Conservation (phyloP, 2,797 vertebrate genomes). For the Neosalanx taihuensis region DNA sequence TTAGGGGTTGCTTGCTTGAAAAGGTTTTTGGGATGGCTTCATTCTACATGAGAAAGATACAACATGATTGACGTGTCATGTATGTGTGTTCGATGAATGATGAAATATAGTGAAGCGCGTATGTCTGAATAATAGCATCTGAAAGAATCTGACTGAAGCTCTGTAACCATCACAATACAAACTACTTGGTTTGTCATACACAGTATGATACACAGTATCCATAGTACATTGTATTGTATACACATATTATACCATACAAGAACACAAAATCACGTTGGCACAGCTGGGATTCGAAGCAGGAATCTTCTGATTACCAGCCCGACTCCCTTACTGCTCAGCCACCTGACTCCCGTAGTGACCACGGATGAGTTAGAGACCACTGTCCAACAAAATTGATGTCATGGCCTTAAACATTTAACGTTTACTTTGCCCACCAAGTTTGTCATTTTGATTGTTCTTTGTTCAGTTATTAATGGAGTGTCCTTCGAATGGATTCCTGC, state of each 20-base stretch:
- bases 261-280: too few species aligned
- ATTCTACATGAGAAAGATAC: background rate
- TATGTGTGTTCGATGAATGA: background rate
- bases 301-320: too few species aligned
- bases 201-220: background rate
- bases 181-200: too few species aligned
- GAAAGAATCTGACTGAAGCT: background rate
- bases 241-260: too few species aligned
- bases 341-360: too few species aligned
- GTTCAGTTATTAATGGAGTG: conserved; percentile 23
- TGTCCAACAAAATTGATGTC: conserved; percentile 1
- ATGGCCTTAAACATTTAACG: conserved; percentile 12
- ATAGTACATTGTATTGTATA: too few species aligned
- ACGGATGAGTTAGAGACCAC: background rate
- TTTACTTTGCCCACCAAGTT: conserved; percentile 14
- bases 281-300: too few species aligned
- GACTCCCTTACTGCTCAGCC: too few species aligned
- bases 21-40: conserved; percentile 4
- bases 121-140: too few species aligned
- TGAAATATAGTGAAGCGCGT: background rate
- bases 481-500: conserved; percentile 4
- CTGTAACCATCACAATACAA: background rate
- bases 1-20: background rate
- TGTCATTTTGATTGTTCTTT: conserved; percentile 23
- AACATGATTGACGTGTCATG: background rate